phyloP scores from a whole-genome alignment of 2,888 invertebrate species.

The Augochlorella aurata region DNA sequence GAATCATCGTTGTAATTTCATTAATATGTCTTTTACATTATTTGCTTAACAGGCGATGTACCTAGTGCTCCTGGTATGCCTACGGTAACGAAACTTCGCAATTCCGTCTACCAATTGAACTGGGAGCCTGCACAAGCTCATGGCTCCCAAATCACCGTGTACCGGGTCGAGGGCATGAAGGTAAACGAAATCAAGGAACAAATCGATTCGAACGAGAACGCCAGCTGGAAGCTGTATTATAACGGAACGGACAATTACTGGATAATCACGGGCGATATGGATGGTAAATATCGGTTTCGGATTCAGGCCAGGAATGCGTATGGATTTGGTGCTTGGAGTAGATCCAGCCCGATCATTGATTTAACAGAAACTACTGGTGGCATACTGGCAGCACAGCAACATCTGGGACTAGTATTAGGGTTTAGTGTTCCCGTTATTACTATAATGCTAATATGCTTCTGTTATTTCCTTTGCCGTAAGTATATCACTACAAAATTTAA shows the following conservation, averaged over 20 bases:
- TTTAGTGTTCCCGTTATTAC: slow-evolving; percentile 84
- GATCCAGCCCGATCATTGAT: slow-evolving; percentile 86
- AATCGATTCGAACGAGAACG: slow-evolving; percentile 51
- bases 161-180: slow-evolving; percentile 88
- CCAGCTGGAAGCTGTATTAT: slow-evolving; percentile 86
- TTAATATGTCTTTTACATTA: slow-evolving; percentile 8
- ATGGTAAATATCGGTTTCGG: slow-evolving; percentile 87
- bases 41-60: slow-evolving; percentile 85
- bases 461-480: slow-evolving; percentile 84
- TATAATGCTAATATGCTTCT: slow-evolving; percentile 77
- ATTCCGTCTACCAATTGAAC: slow-evolving; percentile 89
- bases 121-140: slow-evolving; percentile 92
- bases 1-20: background rate
- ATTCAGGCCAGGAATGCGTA: slow-evolving; percentile 91
- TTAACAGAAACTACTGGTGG: slow-evolving; percentile 82
- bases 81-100: slow-evolving; percentile 88
- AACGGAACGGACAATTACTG: slow-evolving; percentile 93
- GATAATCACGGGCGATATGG: slow-evolving; percentile 85
- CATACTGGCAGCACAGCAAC: slow-evolving; percentile 82
- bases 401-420: slow-evolving; percentile 85
- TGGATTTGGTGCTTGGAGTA: slow-evolving; percentile 92
- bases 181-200: slow-evolving; percentile 69
- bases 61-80: slow-evolving; percentile 92
- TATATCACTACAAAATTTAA: slow-evolving; percentile 52
- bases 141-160: slow-evolving; percentile 89